Conservation (phyloP, 2,888 invertebrate species). For the Ditula angustiorana region DNA sequence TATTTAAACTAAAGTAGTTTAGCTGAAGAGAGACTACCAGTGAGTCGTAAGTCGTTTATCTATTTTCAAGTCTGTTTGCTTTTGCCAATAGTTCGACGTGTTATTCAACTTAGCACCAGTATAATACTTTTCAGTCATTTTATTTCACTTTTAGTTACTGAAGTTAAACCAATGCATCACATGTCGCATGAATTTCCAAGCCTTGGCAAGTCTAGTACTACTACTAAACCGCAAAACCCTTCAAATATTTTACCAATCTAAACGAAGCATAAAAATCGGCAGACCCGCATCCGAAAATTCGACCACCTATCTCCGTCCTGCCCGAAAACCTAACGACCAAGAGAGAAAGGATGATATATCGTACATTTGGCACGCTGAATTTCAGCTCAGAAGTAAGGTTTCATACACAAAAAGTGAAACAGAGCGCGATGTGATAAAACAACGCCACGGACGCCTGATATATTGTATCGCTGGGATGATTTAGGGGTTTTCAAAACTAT, state of each 20-base stretch:
- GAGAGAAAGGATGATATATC: constrained; percentile 10
- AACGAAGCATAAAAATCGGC: constrained; percentile 22
- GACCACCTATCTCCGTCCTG: constrained; percentile 4
- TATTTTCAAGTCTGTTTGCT: too few relatives aligned
- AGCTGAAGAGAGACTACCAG: too few relatives aligned
- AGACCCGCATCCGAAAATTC: background rate
- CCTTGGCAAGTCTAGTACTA: too few relatives aligned
- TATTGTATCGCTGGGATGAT: constrained; percentile 34
- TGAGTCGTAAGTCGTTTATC: too few relatives aligned
- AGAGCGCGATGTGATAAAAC: constrained; percentile 36
- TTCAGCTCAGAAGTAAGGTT: background rate
- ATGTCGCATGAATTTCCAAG: too few relatives aligned
- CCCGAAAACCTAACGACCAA: background rate
- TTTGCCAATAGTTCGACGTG: too few relatives aligned
- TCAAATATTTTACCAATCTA: background rate
- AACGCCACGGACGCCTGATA: constrained; percentile 25
- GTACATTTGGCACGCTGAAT: background rate
- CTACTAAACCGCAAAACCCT: background rate
- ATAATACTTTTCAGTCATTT: too few relatives aligned
- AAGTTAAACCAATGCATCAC: too few relatives aligned
- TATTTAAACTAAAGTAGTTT: too few relatives aligned
- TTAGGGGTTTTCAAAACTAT: constrained; percentile 21
- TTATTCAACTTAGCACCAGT: too few relatives aligned
- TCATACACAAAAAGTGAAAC: constrained; percentile 33
- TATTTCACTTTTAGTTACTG: too few relatives aligned